Evolutionary conservation across 1,140 invertebrate species (phyloP), one percentile per base, ranked within the genome.

Genomic region (Trichonephila clavipes): DNA sequence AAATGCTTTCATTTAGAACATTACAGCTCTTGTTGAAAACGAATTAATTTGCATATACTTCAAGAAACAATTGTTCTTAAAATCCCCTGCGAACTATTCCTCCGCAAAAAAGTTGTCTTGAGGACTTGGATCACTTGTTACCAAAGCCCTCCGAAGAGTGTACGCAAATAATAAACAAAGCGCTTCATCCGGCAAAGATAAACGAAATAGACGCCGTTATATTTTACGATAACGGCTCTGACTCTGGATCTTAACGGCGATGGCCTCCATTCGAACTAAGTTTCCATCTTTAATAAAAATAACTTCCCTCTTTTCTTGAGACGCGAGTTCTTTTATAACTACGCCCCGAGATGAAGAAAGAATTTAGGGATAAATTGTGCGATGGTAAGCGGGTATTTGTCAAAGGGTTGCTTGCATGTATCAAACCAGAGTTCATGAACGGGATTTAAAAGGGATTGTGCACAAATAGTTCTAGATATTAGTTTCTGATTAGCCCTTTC

Each of bases 221-320:
- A 77, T 77, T 77, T 77, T 77, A 77, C 72, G 72, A 77, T 77
- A 77, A 77, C 72, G 72, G 72, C 72, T 14, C 2, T 18, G 34
- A 77, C 72, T 77, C 72, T 40, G 72, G 28, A 77, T 77, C 72
- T 77, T 77, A 77, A 77, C 72, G 72, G 18, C 72, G 18, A 77
- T 77, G 16, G 72, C 28, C 28, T 34, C 72, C 72, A 77, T 77
- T 77, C 24, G 28, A 3, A 24, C 72, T 77, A 34, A 40, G 34
- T 77, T 77, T 77, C 72, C 72, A 77, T 77, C 72, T 77, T 77
- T 77, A 77, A 77, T 77, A 77, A 77, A 77, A 77, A 77, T 77
- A 77, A 40, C 72, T 40, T 18, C 10, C 28, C 72, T 77, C 51
- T 51, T 51, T 51, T 51, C 51, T 51, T 51, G 51, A 51, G 51